Evolutionary conservation across 2,113 vertebrate species (phyloP), one percentile per base, ranked within the genome.

Genomic region (Cryptoleucopteryx plumbea): DNA sequence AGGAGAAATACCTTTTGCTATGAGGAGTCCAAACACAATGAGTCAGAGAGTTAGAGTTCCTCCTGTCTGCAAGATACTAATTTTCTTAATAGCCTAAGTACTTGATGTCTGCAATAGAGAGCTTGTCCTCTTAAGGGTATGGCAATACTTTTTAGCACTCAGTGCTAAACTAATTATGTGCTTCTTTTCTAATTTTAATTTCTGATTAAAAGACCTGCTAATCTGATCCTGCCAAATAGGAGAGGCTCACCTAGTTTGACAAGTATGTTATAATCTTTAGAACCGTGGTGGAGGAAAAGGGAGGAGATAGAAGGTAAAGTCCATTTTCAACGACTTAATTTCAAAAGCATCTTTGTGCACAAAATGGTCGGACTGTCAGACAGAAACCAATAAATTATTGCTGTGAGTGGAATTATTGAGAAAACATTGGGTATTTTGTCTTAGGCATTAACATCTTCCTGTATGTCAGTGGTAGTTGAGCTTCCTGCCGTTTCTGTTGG

Each of bases 21-120:
- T 25, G 75, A 86, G 45, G 23, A 89, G 38, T 79, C 67, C 43
- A 90, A 94, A 86, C 26, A 56, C 32, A 56, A 21, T 94, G 96
- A 96, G 32, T 96, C 92, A 96, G 68, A 81, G 68, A 81, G 26
- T 55, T 59, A 45, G 38, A 53, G 67, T 61, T 55, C 58, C 55
- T 80, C 47, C 36, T 43, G 42, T 74, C 88, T 90, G 79, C 85
- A 89, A 80, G 86, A 89, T 83, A 79, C 47, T 90, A 73, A 96
- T 96, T 95, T 63, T 82, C 75, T 80, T 96, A 94, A 94, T 80
- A 82, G 89, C 80, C 56, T 13, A 7, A 88, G 86, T 66, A 72
- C 56, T 88, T 93, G 50, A 62, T 72, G 52, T 74, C 94, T 94
- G 91, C 78, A 93, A 3, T 42, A 65, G 58, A 55, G 75, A 94